These are phyloP conservation scores for Mesoligia furuncula DNA, from an alignment of 2,888 invertebrate genomes.

Conservation along the genomic window DNA sequence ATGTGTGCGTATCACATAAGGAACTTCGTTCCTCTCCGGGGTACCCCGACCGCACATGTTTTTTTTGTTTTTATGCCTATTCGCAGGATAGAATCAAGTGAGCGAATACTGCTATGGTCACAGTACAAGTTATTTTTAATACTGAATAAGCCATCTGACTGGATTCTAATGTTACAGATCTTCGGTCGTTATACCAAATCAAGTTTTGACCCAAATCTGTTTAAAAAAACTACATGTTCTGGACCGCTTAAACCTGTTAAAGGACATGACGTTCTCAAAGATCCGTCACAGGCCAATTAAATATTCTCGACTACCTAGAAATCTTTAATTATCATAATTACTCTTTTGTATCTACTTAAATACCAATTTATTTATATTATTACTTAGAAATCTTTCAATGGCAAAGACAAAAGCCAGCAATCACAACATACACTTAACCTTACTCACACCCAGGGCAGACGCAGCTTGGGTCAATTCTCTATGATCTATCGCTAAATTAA, in stretches of 20 bases:
- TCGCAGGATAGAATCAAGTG: too few relatives aligned
- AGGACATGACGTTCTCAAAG: neutral
- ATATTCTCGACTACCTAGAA: neutral
- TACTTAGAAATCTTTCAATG: neutral
- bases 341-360: neutral
- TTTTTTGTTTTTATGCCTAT: too few relatives aligned
- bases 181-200: neutral
- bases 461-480: conserved; percentile 59
- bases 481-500: conserved; percentile 62
- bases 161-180: neutral
- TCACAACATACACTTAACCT: conserved; percentile 49
- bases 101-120: too few relatives aligned
- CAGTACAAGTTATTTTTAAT: neutral
- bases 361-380: neutral
- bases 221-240: neutral
- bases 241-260: neutral
- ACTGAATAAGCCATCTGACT: neutral
- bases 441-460: conserved; percentile 35
- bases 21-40: too few relatives aligned
- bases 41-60: too few relatives aligned
- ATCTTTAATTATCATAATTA: neutral
- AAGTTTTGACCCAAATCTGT: neutral
- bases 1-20: too few relatives aligned
- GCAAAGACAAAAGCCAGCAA: neutral
- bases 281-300: neutral